Base-by-base conservation (phyloP, 2,797 vertebrate genomes). In the Ara ararauna region DNA sequence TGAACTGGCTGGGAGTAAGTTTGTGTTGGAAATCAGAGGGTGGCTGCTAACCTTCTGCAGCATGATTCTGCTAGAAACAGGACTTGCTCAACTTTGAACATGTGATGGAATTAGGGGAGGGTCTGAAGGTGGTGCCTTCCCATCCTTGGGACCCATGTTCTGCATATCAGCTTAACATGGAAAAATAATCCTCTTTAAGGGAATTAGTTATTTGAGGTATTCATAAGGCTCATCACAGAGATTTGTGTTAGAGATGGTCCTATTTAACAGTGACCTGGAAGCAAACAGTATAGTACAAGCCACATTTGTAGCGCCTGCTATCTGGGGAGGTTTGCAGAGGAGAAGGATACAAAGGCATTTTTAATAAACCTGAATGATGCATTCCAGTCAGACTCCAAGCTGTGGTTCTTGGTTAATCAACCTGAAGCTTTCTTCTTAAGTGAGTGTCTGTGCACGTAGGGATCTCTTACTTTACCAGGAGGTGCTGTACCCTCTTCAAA, bases 381-480 rank as follows among this genome's bases (percentile, higher is more conserved):
- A 34, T 66, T 73, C 16, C 32, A 21, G 47, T 80, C 21, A 2
- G 60, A 9, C 70, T 83, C 60, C 50, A 61, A 4, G 18, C 36
- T 61, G 18, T 48, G 17, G 23, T 56, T 72, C 29, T 50, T 10
- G 11, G 17, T 36, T 36, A 34, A 58, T 34, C 21, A 5, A 34
- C n/a, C n/a, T 23, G 9, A 24, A 16, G 14, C 56, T 16, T 58
- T 9, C 13, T 58, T 14, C n/a, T 58, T 23, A 10, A 58, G 7
- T 58, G 56, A 29, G n/a, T 34, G 20, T 36, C 10, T 3, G 0
- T 42, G 29, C 1, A 0, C 10, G 13, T 34, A 54, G 54, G 60
- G 13, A 7, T 32, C 17, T 3, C 4, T 76, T 58, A 24, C 76
- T 81, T 77, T 32, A 42, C 19, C 47, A 62, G 68, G 44, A 72